Conservation (phyloP, 2,113 vertebrate species). For the Triplophysa dalaica region DNA sequence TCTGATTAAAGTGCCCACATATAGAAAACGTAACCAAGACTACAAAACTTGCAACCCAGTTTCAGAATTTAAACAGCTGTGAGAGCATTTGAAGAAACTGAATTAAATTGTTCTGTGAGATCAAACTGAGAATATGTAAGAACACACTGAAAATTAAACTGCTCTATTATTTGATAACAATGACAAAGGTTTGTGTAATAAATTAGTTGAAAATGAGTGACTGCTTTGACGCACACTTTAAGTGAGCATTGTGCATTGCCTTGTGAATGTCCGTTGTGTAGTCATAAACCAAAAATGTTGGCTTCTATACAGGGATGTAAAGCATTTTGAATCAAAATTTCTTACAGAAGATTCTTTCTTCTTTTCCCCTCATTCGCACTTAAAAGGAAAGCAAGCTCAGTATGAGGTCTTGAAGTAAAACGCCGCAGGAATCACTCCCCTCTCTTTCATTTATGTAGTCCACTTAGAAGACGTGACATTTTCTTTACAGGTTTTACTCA, state of each 20-base stretch:
- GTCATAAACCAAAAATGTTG: neutral
- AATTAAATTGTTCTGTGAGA: neutral
- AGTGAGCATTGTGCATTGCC: too few relatives aligned
- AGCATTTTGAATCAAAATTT: neutral
- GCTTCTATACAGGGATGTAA: neutral
- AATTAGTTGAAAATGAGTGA: neutral
- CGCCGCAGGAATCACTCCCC: neutral
- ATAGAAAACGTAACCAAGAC: neutral
- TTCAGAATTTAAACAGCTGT: neutral
- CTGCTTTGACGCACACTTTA: neutral
- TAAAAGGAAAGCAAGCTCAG: neutral
- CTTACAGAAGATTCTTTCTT: neutral
- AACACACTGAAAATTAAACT: neutral
- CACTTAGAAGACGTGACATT: conserved; percentile 29
- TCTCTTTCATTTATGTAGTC: conserved; percentile 3
- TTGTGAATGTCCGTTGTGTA: neutral
- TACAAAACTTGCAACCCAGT: neutral
- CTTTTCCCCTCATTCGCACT: neutral
- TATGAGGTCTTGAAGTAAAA: conserved; percentile 12
- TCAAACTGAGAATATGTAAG: neutral
- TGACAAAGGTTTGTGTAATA: neutral
- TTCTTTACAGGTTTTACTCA: conserved; percentile 14
- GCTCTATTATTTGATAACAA: neutral
- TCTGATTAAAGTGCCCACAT: neutral
- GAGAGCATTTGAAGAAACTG: neutral